Percentiles rank a stretch among this genome's conserved stretches.
phyloP scores from a whole-genome alignment of 2,888 invertebrate species.

The Phengaris arion region DNA sequence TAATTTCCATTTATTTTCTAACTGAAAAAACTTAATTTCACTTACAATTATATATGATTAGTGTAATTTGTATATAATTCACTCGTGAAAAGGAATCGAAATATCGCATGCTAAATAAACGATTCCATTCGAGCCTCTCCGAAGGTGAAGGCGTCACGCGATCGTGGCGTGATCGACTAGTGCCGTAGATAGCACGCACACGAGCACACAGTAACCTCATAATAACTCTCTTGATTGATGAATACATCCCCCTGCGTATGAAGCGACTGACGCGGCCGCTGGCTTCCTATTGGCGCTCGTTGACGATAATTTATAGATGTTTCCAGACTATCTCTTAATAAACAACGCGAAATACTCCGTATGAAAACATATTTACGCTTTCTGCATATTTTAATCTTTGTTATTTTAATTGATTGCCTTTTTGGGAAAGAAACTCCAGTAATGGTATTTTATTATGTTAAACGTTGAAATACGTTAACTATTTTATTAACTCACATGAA shows the following conservation, averaged over 20 bases:
- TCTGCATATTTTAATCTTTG: neutral
- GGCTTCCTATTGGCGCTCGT: constrained; percentile 39
- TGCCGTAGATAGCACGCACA: constrained; percentile 39
- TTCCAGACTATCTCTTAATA: constrained; percentile 8
- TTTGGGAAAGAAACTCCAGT: no score
- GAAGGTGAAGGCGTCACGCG: constrained; percentile 33
- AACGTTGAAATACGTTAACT: no score
- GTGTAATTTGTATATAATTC: constrained; percentile 22
- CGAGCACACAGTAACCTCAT: constrained; percentile 41
- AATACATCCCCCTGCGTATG: constrained; percentile 44
- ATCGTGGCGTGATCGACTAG: constrained; percentile 36
- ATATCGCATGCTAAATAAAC: constrained; percentile 33
- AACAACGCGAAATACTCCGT: neutral
- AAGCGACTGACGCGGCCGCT: constrained; percentile 40
- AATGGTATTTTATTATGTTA: no score
- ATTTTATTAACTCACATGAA: no score
- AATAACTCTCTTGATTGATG: constrained; percentile 48
- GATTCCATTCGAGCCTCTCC: constrained; percentile 32
- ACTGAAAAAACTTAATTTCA: constrained; percentile 11
- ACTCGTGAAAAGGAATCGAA: constrained; percentile 26
- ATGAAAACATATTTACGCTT: constrained; percentile 12
- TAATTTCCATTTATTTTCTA: neutral
- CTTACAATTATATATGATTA: constrained; percentile 10
- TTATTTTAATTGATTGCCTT: no score
- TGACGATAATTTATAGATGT: constrained; percentile 33